phyloP scores from a whole-genome alignment of 2,888 invertebrate genomes.

The Drosophila monieri region DNA sequence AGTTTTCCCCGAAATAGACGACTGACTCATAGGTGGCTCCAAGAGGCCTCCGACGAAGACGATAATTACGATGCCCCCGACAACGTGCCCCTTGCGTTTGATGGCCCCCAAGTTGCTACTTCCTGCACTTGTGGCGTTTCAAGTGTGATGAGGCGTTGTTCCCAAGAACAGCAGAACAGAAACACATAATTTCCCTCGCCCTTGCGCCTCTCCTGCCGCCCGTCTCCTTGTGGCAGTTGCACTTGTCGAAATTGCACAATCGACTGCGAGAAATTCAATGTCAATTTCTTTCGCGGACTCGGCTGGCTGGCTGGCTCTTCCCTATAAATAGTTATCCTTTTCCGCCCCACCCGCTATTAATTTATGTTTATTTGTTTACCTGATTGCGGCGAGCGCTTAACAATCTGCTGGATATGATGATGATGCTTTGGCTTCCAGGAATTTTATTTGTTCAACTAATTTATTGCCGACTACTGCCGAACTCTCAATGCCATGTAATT shows the following conservation, averaged over 20 bases:
- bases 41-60: slow-evolving; percentile 33
- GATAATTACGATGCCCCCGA: slow-evolving; percentile 9
- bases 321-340: slow-evolving; percentile 56
- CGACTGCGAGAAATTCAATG: slow-evolving; percentile 66
- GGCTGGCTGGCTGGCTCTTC: slow-evolving; percentile 20
- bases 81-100: slow-evolving; percentile 1
- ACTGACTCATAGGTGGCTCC: slow-evolving; percentile 56
- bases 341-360: slow-evolving; percentile 30
- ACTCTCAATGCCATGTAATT: slow-evolving; percentile 37
- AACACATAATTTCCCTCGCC: slow-evolving; percentile 11
- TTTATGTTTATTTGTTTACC: slow-evolving; percentile 75
- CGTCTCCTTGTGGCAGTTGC: slow-evolving; percentile 40
- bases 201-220: background rate
- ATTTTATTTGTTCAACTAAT: slow-evolving; percentile 31
- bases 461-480: slow-evolving; percentile 20
- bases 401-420: slow-evolving; percentile 19
- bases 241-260: slow-evolving; percentile 65
- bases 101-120: slow-evolving; percentile 54
- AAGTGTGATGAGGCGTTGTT: slow-evolving; percentile 31
- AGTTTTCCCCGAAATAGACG: slow-evolving; percentile 55
- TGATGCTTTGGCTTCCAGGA: slow-evolving; percentile 3
- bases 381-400: slow-evolving; percentile 38
- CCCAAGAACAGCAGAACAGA: slow-evolving; percentile 32
- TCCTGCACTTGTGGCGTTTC: slow-evolving; percentile 60
- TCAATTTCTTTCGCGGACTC: slow-evolving; percentile 57